Conservation (phyloP, 2,888 invertebrate genomes). For the Morpho deidamia region DNA sequence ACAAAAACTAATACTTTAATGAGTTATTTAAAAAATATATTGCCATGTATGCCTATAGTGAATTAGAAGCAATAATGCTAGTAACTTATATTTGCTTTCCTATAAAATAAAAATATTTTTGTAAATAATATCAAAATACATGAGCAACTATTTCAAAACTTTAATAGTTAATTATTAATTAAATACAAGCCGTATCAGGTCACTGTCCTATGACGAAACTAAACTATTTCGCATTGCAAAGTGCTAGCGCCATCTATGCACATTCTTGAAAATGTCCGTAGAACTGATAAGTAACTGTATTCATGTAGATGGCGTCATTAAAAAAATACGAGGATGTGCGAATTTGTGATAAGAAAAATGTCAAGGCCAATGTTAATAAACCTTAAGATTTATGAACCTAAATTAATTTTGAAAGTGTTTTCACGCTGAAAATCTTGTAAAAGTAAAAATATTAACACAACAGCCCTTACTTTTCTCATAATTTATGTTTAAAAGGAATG, state of each 20-base stretch:
- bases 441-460: background rate
- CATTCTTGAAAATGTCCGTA: conserved; percentile 6
- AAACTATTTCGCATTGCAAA: conserved; percentile 31
- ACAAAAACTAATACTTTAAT: no score
- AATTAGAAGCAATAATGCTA: no score
- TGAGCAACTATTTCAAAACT: background rate
- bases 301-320: conserved; percentile 39
- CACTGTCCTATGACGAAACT: conserved; percentile 41
- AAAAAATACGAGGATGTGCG: conserved; percentile 45
- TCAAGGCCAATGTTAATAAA: conserved; percentile 64
- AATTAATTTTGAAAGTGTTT: conserved; percentile 1
- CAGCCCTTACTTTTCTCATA: background rate
- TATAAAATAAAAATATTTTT: no score
- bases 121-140: no score
- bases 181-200: conserved; percentile 28
- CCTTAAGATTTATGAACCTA: conserved; percentile 15
- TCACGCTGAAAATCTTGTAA: background rate
- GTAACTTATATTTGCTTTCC: no score
- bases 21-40: no score
- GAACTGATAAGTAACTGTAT: conserved; percentile 9
- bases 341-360: conserved; percentile 62
- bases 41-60: no score
- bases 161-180: background rate
- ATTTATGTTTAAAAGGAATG: conserved; percentile 2
- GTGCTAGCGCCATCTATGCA: conserved; percentile 48